These are phyloP conservation scores for Myzus persicae DNA, from an alignment of 1,140 invertebrate genomes.

Conservation along the genomic window DNA sequence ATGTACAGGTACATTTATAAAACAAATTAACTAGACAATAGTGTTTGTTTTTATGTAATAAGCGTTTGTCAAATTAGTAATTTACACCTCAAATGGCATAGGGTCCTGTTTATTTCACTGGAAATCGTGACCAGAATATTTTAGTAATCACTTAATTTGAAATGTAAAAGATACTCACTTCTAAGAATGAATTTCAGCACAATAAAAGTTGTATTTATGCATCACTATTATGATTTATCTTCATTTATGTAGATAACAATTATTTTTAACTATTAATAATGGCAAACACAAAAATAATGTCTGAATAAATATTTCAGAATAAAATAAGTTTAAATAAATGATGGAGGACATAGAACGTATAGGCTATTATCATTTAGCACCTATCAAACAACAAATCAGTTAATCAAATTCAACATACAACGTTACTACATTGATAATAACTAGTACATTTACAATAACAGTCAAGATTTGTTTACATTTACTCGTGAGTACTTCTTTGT, in stretches of 20 bases:
- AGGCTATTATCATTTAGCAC: no score
- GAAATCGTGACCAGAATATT: not conserved
- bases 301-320: not conserved
- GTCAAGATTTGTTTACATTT: no score
- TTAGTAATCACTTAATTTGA: not conserved
- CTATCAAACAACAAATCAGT: no score
- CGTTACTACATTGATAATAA: no score
- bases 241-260: not conserved
- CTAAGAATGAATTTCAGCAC: not conserved
- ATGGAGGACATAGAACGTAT: no score
- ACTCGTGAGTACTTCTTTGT: no score
- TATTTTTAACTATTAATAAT: not conserved
- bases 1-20: not conserved
- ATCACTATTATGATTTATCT: not conserved
- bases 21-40: not conserved
- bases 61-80: not conserved
- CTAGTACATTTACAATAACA: no score
- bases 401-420: no score
- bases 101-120: not conserved
- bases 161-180: not conserved
- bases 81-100: not conserved
- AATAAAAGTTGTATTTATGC: not conserved
- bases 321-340: no score
- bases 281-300: not conserved
- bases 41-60: not conserved